Conservation (phyloP, 2,113 vertebrate species). For the Jacana jacana region DNA sequence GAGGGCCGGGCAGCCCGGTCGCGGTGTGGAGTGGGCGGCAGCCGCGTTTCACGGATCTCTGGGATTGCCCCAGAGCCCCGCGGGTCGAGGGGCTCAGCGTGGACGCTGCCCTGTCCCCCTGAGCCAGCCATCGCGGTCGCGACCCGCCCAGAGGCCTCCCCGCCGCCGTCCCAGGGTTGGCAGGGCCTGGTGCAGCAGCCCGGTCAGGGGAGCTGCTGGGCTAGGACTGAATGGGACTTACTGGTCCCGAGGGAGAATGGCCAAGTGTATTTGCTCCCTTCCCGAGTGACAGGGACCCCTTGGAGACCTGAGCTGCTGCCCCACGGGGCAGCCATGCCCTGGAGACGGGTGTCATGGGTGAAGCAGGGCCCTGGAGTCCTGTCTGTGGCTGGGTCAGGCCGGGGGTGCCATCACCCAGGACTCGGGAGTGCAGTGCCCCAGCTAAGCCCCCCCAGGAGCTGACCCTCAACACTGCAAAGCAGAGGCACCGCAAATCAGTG, state of each 20-base stretch:
- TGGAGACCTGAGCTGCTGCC: neutral
- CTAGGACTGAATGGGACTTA: neutral
- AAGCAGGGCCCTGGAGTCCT: fast-evolving
- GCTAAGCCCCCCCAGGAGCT: neutral
- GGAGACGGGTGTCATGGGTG: too few relatives aligned
- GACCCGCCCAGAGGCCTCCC: neutral
- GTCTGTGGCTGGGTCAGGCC: neutral
- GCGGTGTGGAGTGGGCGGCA: neutral
- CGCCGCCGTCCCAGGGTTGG: neutral
- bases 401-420: neutral
- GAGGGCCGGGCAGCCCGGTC: neutral
- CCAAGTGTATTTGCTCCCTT: neutral
- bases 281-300: too few relatives aligned
- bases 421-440: fast-evolving
- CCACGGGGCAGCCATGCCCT: neutral
- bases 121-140: too few relatives aligned
- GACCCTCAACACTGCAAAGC: fast-evolving
- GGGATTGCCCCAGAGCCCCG: too few relatives aligned
- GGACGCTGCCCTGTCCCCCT: neutral
- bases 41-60: neutral
- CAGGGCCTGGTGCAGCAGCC: neutral
- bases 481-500: fast-evolving
- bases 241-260: neutral
- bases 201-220: neutral
- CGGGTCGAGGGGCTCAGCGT: neutral